Evolutionary conservation across 2,113 vertebrate species (phyloP), one percentile per base, ranked within the genome.

Genomic region (Sylvietta virens): DNA sequence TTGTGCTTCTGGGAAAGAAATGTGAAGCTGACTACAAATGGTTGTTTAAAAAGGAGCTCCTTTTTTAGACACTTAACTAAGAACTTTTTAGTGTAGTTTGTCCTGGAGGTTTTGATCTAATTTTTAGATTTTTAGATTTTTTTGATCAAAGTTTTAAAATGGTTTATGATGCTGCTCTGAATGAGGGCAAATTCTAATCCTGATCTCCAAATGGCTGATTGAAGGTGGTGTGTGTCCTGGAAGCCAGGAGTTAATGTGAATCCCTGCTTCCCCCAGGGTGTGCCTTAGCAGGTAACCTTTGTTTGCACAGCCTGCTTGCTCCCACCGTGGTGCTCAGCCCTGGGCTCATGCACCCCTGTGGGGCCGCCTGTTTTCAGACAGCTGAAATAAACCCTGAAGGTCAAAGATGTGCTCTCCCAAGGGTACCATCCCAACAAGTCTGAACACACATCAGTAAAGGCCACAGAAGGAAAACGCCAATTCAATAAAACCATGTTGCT

Each of bases 41-140:
- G 35, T 58, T 96, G 82, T 80, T 94, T 69, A 71, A 95, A 96
- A 97, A 85, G 85, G 78, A 69, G 77, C 47, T 97, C 94, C 95
- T 87, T 95, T 96, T 91, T 87, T 92, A 93, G 77, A 92, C 77
- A 65, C 67, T 92, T 50, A 62, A 71, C 31, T 35, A 93, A 66
- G 70, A 84, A 81, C 42, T 86, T 85, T 47, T 62, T 88, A 95
- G 90, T 90, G 30, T 66, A 37, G 27, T 51, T 95, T 88, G 88
- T 95, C 92, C 73, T 95, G 28, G 13, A 70, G 20, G 8, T 54
- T 84, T 87, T 2, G 8, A 22, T 44, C 6, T 24, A 53, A n/a
- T n/a, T n/a, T n/a, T n/a, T n/a, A n/a, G n/a, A n/a, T n/a, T n/a
- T n/a, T n/a, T n/a, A n/a, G n/a, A n/a, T n/a, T n/a, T n/a, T n/a